Evolutionary conservation across 2,888 invertebrate genomes (phyloP).

Genomic region (Sarcophaga carnaria): DNA sequence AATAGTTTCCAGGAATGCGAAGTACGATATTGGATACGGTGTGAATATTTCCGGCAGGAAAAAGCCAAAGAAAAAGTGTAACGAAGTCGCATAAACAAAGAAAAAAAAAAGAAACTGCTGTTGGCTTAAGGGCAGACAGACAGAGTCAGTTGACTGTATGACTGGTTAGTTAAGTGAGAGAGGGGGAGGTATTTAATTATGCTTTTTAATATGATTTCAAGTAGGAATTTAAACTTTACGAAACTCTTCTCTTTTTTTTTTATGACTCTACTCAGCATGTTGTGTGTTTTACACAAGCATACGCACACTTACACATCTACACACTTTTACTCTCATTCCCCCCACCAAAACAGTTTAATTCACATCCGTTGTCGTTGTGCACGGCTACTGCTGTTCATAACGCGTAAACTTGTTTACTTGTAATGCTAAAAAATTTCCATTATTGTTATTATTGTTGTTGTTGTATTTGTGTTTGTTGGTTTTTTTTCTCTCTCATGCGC

Average conservation of each 20-base stretch:
- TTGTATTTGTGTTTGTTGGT: neutral
- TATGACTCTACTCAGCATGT: conserved; percentile 26
- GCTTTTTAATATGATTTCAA: conserved; percentile 55
- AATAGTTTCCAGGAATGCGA: no score
- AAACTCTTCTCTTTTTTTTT: conserved; percentile 39
- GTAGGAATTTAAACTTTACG: neutral
- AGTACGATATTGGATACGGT: neutral
- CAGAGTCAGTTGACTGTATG: neutral
- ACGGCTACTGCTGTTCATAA: conserved; percentile 44
- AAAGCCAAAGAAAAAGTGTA: conserved; percentile 7
- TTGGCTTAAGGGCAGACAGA: conserved; percentile 18
- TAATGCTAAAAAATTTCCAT: conserved; percentile 54
- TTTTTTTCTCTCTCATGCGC: conserved; percentile 26
- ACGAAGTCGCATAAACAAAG: neutral
- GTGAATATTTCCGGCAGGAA: conserved; percentile 19
- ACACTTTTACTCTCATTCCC: no score
- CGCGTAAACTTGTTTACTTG: conserved; percentile 66
- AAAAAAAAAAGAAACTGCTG: neutral
- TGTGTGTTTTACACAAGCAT: conserved; percentile 22
- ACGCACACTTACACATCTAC: no score
- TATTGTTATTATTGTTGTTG: conserved; percentile 34
- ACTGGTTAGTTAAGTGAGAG: conserved; percentile 2
- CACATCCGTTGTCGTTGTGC: conserved; percentile 48
- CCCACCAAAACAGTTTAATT: conserved; percentile 27
- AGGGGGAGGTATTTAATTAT: conserved; percentile 65